These are phyloP conservation scores for Sandelia bainsii DNA, from an alignment of 2,797 vertebrate species.

Conservation along the genomic window DNA sequence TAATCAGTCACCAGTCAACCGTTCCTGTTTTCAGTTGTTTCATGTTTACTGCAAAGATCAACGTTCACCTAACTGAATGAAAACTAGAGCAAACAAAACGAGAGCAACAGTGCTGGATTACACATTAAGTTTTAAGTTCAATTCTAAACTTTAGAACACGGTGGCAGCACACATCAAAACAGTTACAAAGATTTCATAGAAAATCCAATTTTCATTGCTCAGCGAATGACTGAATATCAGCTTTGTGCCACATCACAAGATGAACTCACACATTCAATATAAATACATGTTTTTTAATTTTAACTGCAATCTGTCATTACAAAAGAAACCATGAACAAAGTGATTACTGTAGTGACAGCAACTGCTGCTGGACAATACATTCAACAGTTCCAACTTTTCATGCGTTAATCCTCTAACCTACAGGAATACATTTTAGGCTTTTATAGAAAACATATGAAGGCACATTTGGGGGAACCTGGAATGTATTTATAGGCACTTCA, in stretches of 20 bases:
- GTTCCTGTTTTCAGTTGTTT: background rate
- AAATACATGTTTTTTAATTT: conserved; percentile 46
- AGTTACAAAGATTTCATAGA: too few relatives aligned
- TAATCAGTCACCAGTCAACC: background rate
- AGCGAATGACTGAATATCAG: too few relatives aligned
- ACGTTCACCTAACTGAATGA: background rate
- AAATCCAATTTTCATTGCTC: too few relatives aligned
- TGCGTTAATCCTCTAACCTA: conserved; percentile 82
- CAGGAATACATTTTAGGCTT: conserved; percentile 75
- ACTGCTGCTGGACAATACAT: conserved; percentile 87
- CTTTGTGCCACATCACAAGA: background rate
- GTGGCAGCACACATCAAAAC: too few relatives aligned
- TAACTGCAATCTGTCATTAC: conserved; percentile 66
- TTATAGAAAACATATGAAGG: conserved; percentile 73
- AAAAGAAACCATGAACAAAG: conserved; percentile 90
- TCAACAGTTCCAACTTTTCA: conserved; percentile 82
- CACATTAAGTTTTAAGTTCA: background rate
- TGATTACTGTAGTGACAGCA: conserved; percentile 88
- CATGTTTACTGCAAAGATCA: background rate
- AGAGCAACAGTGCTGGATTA: background rate
- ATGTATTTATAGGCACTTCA: conserved; percentile 91
- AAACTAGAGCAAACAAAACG: background rate
- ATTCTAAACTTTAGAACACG: background rate
- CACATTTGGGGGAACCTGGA: conserved; percentile 84
- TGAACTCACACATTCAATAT: conserved; percentile 38